Evolutionary conservation across 2,113 vertebrate species (phyloP), one percentile per base, ranked within the genome.

Genomic region (Megaceryle torquata): DNA sequence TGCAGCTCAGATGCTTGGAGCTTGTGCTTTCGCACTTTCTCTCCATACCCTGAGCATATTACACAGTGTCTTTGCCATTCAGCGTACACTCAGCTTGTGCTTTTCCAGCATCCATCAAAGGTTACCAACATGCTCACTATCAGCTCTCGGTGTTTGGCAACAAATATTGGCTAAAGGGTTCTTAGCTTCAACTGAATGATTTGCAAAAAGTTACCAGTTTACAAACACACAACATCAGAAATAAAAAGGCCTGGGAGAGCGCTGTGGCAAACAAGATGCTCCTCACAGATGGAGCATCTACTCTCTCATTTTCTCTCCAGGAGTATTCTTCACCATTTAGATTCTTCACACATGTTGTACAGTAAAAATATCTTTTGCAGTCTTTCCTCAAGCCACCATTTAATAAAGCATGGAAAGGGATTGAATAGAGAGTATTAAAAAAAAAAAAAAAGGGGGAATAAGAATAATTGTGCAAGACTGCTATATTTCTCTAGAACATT

Each of bases 251-350:
- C 59, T 11, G 3, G 43, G 51, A 53, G 35, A 82, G 46, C 39
- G 79, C 82, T 94, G 80, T 77, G 69, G 51, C 65, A 85, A 91
- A 89, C 68, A 72, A 68, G 90, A 92, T 89, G 94, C 93, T 48
- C 75, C 85, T 92, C 86, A 91, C 90, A 92, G 85, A 95, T 91
- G 84, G 78, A 96, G 81, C n/a, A 77, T 25, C 79, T 71, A 61
- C 60, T 91, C 51, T 82, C 50, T 92, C 51, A 44, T 87, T 91
- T 92, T 79, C 81, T 92, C 74, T 94, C 86, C 72, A 84, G 71
- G 72, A 94, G 61, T 44, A 51, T 63, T 93, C 48, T 89, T 60
- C 0, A 2, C 65, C 79, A 67, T 79, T 96, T 87, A 87, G 78
- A 78, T 29, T 87, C 88, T 75, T 89, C 67, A 56, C 77, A 91